Evolutionary conservation across 2,888 invertebrate genomes (phyloP), one percentile per base, ranked within the genome.

Genomic region (Polydrusus cervinus): DNA sequence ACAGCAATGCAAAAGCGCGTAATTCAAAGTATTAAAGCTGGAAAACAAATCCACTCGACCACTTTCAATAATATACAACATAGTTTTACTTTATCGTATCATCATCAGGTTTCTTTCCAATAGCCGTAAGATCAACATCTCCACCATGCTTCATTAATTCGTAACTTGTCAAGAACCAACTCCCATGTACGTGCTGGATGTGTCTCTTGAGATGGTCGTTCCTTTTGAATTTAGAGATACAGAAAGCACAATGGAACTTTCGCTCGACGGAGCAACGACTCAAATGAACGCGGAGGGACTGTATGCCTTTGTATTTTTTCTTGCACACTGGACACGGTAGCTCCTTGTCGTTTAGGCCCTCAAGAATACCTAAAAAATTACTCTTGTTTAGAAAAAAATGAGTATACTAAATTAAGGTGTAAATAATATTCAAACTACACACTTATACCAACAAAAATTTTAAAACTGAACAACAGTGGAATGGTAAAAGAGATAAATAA

Each of bases 251-350:
- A 11, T 66, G 57, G 61, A 61, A 75, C 45, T 78, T 79, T 13
- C 80, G 79, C 60, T 78, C 78, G 7, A 76, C 75, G 14, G 77
- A 77, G 38, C 81, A 81, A 62, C 81, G 80, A 47, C 65, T 71
- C 20, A 72, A 57, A 53, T 79, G 78, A 1, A 75, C 20, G 11
- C 74, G 78, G 45, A 79, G 13, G 0, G 74, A 71, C 13, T 78
- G 71, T n/a, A 74, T 34, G 13, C 79, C 75, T 55, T 74, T 78
- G 69, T 77, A 79, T 1, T 66, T 25, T 71, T 74, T 80, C 11
- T 72, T 67, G 47, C 74, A 76, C 3, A 47, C 61, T 11, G 76
- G 74, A 49, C 79, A 79, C 13, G 62, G 61, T 8, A 70, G 53
- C 20, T 61, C 69, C 11, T 30, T 40, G 7, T 45, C 45, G 16